phyloP scores from a whole-genome alignment of 1,140 invertebrate species.

The Drosophila cardini region DNA sequence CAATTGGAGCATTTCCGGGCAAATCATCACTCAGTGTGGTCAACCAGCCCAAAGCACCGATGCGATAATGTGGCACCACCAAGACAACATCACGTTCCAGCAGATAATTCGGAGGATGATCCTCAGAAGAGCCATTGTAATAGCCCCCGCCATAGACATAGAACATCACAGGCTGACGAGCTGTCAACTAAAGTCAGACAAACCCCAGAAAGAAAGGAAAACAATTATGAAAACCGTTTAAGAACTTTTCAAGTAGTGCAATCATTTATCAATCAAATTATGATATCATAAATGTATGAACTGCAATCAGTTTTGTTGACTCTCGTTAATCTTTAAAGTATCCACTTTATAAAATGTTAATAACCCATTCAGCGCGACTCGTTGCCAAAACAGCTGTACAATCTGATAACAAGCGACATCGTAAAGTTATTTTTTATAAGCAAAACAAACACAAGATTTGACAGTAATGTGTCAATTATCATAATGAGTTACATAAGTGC shows the following conservation, averaged over 20 bases:
- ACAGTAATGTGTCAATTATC: background rate
- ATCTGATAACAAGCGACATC: background rate
- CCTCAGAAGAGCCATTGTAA: constrained; percentile 85
- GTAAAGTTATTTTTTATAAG: too few species aligned
- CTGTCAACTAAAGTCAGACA: constrained; percentile 61
- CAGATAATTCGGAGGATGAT: constrained; percentile 90
- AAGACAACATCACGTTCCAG: constrained; percentile 91
- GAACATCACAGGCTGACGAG: constrained; percentile 75
- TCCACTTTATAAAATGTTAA: background rate
- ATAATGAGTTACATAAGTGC: too few species aligned
- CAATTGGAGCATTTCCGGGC: constrained; percentile 76
- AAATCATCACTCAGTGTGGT: constrained; percentile 78
- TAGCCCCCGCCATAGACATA: constrained; percentile 84
- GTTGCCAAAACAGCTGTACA: constrained; percentile 1
- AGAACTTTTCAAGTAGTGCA: too few species aligned
- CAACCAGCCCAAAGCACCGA: constrained; percentile 87
- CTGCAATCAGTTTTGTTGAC: too few species aligned
- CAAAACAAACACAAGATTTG: background rate
- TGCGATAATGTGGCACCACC: constrained; percentile 92
- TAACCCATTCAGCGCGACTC: background rate
- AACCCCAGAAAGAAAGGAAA: background rate
- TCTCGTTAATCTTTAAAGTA: too few species aligned
- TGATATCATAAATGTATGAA: too few species aligned
- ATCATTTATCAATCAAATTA: too few species aligned
- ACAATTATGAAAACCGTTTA: too few species aligned